A percentile compares a stretch with the other conserved stretches of the same genome.
Evolutionary conservation across 2,113 vertebrate species (phyloP).

Genomic region (Nesoenas mayeri): DNA sequence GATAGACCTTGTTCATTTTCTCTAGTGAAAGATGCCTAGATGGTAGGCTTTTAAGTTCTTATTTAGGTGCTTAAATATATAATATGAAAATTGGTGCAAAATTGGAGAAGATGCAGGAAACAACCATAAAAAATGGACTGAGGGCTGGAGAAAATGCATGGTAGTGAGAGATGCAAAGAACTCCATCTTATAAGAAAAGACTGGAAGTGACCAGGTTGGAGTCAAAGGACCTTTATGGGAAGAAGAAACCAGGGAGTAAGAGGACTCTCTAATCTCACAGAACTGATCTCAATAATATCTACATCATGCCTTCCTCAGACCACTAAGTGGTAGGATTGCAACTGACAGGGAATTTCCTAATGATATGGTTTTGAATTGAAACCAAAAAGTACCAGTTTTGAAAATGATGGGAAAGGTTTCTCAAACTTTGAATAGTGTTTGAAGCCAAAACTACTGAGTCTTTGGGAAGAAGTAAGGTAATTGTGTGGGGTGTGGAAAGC

Average conservation of each 20-base stretch:
- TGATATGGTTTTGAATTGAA: background rate
- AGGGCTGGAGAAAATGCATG: background rate
- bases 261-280: background rate
- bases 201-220: background rate
- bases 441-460: background rate
- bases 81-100: background rate
- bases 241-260: background rate
- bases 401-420: background rate
- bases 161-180: background rate
- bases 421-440: background rate
- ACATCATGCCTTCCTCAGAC: background rate
- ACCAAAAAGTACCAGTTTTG: background rate
- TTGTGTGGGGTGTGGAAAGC: background rate
- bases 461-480: background rate
- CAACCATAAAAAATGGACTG: accelerated
- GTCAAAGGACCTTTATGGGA: background rate
- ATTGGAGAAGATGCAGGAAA: background rate
- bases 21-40: background rate
- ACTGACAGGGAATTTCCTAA: background rate
- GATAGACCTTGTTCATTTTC: background rate
- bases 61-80: background rate
- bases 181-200: background rate
- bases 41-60: background rate
- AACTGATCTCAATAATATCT: background rate
- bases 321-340: background rate